Base-by-base conservation (phyloP, 2,113 vertebrate species). In the Atlantisia rogersi region DNA sequence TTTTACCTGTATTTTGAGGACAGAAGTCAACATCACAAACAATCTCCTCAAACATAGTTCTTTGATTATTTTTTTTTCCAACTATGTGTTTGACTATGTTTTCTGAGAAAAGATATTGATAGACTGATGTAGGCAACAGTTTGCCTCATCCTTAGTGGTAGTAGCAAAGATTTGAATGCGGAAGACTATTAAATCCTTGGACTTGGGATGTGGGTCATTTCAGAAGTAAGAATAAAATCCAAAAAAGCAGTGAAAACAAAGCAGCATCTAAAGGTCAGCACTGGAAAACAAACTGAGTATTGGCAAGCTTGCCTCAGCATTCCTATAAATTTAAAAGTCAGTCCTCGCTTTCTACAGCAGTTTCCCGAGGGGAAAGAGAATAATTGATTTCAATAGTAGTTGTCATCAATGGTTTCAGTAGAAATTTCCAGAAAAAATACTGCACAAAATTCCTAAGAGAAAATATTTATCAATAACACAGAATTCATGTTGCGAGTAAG, bases 281-380 rank as follows among this genome's bases (percentile, higher is more conserved):
- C 58, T 53, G 65, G 74, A 81, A 92, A 95, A 71, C 56, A 73
- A 88, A 29, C 82, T 53, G 52, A 88, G 62, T 73, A 86, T 32
- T 86, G 86, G 83, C 76, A 93, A 93, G 64, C 64, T 79, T 90
- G 58, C 82, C 62, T 95, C 15, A 3, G 90, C 52, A 58, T 78
- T 86, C 73, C 48, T 82, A 40, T 88, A 82, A 84, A 94, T 95
- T 86, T 78, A 71, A 25, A 89, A 94, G 73, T 75, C 82, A 78
- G 50, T 35, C 68, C 59, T 86, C 58, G 32, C 70, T 88, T 93
- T 94, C 73, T 58, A 62, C 74, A 90, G 82, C 69, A 67, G 69
- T 37, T 88, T 95, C 92, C 86, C 77, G 85, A 65, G 48, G 56
- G 91, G 37, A 68, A 59, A 37, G 26, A 81, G 86, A 78, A 64